A percentile compares a stretch with the other conserved stretches of the same genome.
Evolutionary conservation across 2,113 vertebrate genomes (phyloP).

Genomic region (Acanthisitta chloris): DNA sequence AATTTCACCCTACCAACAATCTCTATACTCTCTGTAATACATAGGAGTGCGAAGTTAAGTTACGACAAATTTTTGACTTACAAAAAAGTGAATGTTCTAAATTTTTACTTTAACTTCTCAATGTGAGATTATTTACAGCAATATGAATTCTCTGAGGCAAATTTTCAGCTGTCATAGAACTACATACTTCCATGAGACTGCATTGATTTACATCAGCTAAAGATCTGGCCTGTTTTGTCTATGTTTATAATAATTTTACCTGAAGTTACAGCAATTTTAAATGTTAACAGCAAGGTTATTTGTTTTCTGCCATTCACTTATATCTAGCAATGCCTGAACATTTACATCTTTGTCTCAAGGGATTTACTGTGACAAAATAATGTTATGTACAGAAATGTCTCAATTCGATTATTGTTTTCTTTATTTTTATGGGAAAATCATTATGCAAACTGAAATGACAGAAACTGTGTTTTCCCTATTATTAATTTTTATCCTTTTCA

Average conservation of each 20-base stretch:
- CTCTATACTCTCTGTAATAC: not conserved
- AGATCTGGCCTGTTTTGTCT: not conserved
- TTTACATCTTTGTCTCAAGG: not conserved
- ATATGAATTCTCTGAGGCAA: not conserved
- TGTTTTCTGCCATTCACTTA: not conserved
- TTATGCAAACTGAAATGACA: conserved; percentile 16
- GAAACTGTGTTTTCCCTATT: conserved; percentile 45
- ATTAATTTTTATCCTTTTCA: conserved; percentile 45
- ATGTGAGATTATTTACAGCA: not conserved
- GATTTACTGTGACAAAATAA: not conserved
- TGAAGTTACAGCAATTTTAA: conserved; percentile 8
- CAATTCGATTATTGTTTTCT: not conserved
- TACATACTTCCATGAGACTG: not conserved
- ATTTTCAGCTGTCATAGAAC: not conserved
- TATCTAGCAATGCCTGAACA: not conserved
- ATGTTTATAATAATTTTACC: not conserved
- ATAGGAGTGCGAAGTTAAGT: not conserved
- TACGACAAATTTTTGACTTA: not conserved
- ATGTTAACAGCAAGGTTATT: not conserved
- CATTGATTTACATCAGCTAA: not conserved
- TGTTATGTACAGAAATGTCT: conserved; percentile 1
- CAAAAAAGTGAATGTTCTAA: not conserved
- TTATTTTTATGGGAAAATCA: conserved; percentile 22
- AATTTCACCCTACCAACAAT: not conserved
- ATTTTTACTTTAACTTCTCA: not conserved